Percentiles rank a stretch among this genome's conserved stretches.
phyloP scores from a whole-genome alignment of 2,797 vertebrate genomes.

The Squalus acanthias region DNA sequence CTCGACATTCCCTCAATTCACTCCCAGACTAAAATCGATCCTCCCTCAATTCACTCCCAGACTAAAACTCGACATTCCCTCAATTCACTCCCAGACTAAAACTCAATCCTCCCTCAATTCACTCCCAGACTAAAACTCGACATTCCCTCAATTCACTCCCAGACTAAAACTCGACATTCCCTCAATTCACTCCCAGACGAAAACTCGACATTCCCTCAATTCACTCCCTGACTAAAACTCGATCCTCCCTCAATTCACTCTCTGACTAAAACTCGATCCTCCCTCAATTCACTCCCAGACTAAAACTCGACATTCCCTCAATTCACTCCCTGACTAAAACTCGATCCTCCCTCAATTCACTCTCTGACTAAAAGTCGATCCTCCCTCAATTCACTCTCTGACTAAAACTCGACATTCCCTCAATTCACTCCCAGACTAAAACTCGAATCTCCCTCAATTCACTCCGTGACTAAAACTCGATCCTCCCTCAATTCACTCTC shows the following conservation, averaged over 20 bases:
- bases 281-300: not conserved
- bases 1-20: not conserved
- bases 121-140: not conserved
- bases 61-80: not conserved
- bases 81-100: not conserved
- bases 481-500: no score
- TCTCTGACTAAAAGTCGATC: no score
- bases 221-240: no score
- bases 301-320: not conserved
- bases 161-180: no score
- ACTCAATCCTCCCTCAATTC: not conserved
- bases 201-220: not conserved
- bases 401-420: no score
- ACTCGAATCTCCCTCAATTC: no score
- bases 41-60: not conserved
- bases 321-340: not conserved
- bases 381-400: no score
- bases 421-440: no score
- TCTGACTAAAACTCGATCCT: not conserved
- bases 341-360: not conserved
- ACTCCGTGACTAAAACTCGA: not conserved
- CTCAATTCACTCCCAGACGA: not conserved
- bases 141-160: no score
- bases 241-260: not conserved
- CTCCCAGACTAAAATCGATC: no score